Evolutionary conservation across 1,140 invertebrate species (phyloP).

Genomic region (Odontomachus brunneus): DNA sequence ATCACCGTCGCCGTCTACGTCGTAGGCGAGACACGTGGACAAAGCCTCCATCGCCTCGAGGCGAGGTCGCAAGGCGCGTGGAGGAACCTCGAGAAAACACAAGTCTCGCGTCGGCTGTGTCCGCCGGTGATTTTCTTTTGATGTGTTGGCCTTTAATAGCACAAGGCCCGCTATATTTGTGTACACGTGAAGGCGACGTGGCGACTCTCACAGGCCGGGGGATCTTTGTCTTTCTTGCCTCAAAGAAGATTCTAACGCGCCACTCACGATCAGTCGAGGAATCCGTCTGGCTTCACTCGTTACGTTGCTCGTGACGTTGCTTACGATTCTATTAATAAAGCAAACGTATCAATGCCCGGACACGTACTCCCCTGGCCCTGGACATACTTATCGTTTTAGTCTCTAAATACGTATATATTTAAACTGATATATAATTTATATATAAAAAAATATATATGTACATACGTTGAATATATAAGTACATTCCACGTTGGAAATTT

Average conservation of each 20-base stretch:
- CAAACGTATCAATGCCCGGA: no score
- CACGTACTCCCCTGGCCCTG: neutral
- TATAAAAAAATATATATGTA: no score
- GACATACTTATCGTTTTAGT: no score
- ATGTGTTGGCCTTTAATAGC: constrained; percentile 5
- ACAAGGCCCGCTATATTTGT: constrained; percentile 2
- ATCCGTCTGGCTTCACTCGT: no score
- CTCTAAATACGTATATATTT: no score
- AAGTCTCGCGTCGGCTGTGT: neutral
- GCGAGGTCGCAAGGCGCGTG: neutral
- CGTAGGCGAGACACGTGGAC: neutral
- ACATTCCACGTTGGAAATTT: no score
- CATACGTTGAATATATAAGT: no score
- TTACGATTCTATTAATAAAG: neutral
- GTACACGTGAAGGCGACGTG: neutral
- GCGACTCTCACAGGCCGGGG: no score
- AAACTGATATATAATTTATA: no score
- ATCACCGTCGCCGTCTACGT: neutral
- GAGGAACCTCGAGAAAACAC: neutral
- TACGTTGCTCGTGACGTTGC: neutral
- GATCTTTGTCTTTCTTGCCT: no score
- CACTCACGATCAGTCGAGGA: no score
- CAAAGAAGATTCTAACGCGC: no score
- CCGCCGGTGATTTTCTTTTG: neutral
- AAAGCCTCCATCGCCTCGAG: neutral